Conservation (phyloP, 2,797 vertebrate species). For the Scolopax rusticola region DNA sequence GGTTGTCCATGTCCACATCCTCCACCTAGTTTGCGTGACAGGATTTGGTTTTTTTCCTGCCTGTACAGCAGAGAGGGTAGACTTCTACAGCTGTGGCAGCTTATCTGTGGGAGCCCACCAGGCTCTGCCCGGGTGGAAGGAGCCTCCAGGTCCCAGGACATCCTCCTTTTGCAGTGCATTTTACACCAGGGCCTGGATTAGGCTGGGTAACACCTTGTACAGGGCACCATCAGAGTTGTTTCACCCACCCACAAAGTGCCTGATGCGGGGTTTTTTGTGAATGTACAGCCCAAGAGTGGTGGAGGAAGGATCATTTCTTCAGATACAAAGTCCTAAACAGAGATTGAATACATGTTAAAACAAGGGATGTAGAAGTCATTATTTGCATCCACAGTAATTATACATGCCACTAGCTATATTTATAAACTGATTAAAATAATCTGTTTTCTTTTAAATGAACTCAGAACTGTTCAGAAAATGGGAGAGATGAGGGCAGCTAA, state of each 20-base stretch:
- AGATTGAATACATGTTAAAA: not conserved
- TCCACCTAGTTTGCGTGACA: not conserved
- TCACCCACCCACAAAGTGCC: not conserved
- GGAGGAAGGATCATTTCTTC: not conserved
- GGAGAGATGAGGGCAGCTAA: not conserved
- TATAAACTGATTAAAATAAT: not conserved
- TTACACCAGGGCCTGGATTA: not conserved
- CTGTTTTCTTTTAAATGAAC: not conserved
- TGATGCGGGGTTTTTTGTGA: not conserved
- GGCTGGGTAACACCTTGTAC: not conserved
- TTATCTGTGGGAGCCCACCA: not conserved
- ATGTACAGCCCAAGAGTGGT: not conserved
- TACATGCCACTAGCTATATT: not conserved
- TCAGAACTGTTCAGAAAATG: not conserved
- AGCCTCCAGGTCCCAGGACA: rapidly evolving
- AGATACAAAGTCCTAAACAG: not conserved
- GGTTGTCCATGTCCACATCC: not conserved
- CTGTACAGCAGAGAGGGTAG: too few relatives aligned
- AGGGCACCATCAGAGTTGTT: not conserved
- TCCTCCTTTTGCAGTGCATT: rapidly evolving
- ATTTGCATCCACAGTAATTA: not conserved
- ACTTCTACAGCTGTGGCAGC: not conserved
- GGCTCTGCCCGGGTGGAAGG: not conserved
- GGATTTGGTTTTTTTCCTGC: not conserved
- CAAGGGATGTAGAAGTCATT: not conserved